Base-by-base conservation (phyloP, 1,140 invertebrate genomes). In the Zaprionus nigranus region DNA sequence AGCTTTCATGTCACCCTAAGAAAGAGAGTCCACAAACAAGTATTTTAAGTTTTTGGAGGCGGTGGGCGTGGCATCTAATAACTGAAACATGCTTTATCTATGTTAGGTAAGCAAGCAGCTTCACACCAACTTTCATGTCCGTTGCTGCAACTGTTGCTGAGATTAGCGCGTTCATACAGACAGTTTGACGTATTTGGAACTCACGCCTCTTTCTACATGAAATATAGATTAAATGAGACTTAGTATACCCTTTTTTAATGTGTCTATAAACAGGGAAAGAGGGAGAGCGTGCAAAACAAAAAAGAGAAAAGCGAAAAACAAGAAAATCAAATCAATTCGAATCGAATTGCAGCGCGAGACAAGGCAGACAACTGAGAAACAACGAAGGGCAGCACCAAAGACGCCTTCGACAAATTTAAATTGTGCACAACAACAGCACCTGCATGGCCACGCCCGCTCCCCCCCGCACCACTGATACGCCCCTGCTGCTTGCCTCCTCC, bases 361-460 rank as follows among this genome's bases (percentile, higher is more conserved):
- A 82, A 82, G 79, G 79, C 65, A 65, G 68, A 68, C 68, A 68
- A 78, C 51, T 51, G 15, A 49, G 43, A 11, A 9, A 58, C 15
- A 64, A 53, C 38, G 12, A 53, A 26, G 63, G 11, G 54, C 22
- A 51, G 46, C 46, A 51, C 46, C 65, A 54, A 46, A 46, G 40
- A 46, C 40, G 40, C 40, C 38, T 2, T 40, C 36, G 70, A 34
- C 24, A 85, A 82, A 87, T 82, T 83, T 83, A 80, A 88, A 87
- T 79, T 75, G 66, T 62, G 68, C 75, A 22, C 22, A 70, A 63
- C 24, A 74, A 74, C 58, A 70, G 51, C 64, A 65, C 65, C 60
- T 65, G 82, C 38, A 46, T n/a, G n/a, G 43, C 28, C 40, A 49
- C 30, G 6, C 24, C 24, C 22, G 38, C 22, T 24, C 28, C 5